Percentiles rank a stretch among this genome's conserved stretches.
Conservation (phyloP, 2,113 vertebrate genomes). For the Psettodes erumei region DNA sequence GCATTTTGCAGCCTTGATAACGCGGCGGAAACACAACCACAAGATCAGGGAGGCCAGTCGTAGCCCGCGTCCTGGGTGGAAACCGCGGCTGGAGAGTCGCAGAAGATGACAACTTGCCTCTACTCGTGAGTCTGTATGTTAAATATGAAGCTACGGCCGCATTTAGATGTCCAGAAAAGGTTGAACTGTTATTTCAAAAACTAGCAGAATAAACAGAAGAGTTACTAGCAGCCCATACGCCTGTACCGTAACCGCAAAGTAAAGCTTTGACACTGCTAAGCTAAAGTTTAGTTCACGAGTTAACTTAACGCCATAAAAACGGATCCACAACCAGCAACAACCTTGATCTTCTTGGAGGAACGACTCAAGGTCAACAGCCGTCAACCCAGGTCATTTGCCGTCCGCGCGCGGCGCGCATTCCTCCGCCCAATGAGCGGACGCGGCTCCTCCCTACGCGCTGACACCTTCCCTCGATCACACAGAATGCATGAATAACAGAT, state of each 20-base stretch:
- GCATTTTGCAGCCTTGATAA: background rate
- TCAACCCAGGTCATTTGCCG: conserved; percentile 10
- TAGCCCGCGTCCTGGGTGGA: conserved; percentile 9
- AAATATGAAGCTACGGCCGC: background rate
- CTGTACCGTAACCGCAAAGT: too few species aligned
- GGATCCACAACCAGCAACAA: background rate
- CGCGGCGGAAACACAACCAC: background rate
- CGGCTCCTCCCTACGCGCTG: conserved; percentile 41
- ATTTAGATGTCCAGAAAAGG: background rate
- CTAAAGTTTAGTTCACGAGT: too few species aligned
- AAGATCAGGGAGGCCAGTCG: conserved; percentile 1
- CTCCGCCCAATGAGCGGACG: conserved; percentile 29
- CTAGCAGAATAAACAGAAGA: background rate
- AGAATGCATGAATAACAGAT: conserved; percentile 77
- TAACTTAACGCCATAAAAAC: background rate
- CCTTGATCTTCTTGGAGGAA: background rate
- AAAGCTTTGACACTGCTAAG: too few species aligned
- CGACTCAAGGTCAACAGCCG: conserved; percentile 5
- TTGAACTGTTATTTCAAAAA: background rate
- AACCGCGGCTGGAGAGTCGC: background rate
- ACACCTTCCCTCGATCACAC: conserved; percentile 60
- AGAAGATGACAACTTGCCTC: too few species aligned
- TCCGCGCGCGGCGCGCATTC: background rate
- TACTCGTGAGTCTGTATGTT: background rate
- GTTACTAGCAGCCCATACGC: too few species aligned